Base-by-base conservation (phyloP, 2,113 vertebrate genomes). In the Polypterus senegalus region DNA sequence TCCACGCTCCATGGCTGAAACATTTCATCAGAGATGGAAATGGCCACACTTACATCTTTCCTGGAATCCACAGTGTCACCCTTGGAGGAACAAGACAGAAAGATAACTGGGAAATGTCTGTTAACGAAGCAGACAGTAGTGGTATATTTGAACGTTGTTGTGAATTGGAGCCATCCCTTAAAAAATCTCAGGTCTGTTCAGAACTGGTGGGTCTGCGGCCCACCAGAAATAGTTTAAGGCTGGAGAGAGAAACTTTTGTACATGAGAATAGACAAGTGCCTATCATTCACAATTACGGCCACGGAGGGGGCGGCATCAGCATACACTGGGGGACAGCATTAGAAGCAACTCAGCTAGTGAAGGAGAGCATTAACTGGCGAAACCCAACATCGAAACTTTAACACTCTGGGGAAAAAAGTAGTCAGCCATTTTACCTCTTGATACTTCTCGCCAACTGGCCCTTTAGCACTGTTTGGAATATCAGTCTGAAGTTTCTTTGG, bases 281-380 rank as follows among this genome's bases (percentile, higher is more conserved):
- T 0, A 78, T 98, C 61, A 84, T 98, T 5, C 94, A 98, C 69
- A 90, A 97, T 78, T 99, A 98, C 0, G 96, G 96, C 7, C 96
- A 97, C 0, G 86, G 88, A 0, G 69, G 81, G 1, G 88, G 82
- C 57, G 96, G 96, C 1, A 77, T 97, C 63, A 84, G 82, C 0
- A 57, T 93, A 46, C 89, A 93, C 74, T 87, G 89, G 83, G 96
- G 94, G 3, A 91, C 86, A 0, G 92, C 91, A 4, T 69, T 84
- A 27, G 88, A 91, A 4, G 85, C 90, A 0, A 61, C 88, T 65
- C 67, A 54, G 49, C 70, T 97, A 67, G 85, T 96, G 44, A 68
- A 49, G 4, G 74, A 88, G 59, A 85, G 79, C 52, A 71, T 90
- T 51, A 61, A 48, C 3, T 75, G 83, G 44, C 72, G 47, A 43